Evolutionary conservation across 2,797 vertebrate species (phyloP).

Genomic region (Cynopterus sphinx): DNA sequence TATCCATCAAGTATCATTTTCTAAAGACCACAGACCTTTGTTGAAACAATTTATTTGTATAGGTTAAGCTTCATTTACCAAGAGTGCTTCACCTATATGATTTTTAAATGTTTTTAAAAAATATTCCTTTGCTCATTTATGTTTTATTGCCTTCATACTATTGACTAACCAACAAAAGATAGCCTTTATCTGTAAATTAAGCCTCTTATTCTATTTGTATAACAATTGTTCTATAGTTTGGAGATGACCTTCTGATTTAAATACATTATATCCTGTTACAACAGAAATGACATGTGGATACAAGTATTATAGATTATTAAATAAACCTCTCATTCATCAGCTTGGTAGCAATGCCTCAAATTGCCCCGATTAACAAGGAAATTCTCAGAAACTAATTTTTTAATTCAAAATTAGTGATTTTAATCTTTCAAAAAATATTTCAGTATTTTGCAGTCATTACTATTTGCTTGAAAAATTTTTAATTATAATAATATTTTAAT

Average conservation of each 20-base stretch:
- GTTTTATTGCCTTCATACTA: conserved; percentile 15
- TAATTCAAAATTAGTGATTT: not conserved
- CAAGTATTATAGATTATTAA: conserved; percentile 64
- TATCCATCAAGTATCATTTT: not conserved
- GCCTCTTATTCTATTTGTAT: conserved; percentile 5
- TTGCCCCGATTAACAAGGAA: conserved; percentile 27
- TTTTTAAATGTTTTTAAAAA: not conserved
- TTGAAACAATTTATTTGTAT: not conserved
- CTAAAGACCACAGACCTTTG: not conserved
- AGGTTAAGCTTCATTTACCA: not conserved
- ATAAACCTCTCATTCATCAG: conserved; percentile 58
- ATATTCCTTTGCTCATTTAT: not conserved
- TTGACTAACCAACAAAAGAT: conserved; percentile 34
- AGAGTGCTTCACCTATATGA: not conserved
- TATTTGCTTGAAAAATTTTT: not conserved
- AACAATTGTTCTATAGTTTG: not conserved
- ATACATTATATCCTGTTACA: conserved; percentile 20
- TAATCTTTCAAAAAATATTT: conserved; percentile 19
- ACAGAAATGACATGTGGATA: conserved; percentile 35
- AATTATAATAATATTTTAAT: not conserved
- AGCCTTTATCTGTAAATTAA: conserved; percentile 55
- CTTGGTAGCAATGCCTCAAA: conserved; percentile 62
- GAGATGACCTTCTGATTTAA: conserved; percentile 43
- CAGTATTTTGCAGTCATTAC: not conserved
- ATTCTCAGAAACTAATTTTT: conserved; percentile 7